Percentiles rank a stretch among this genome's conserved stretches.
phyloP scores from a whole-genome alignment of 2,888 invertebrate species.

The Oxystoma pomonae region DNA sequence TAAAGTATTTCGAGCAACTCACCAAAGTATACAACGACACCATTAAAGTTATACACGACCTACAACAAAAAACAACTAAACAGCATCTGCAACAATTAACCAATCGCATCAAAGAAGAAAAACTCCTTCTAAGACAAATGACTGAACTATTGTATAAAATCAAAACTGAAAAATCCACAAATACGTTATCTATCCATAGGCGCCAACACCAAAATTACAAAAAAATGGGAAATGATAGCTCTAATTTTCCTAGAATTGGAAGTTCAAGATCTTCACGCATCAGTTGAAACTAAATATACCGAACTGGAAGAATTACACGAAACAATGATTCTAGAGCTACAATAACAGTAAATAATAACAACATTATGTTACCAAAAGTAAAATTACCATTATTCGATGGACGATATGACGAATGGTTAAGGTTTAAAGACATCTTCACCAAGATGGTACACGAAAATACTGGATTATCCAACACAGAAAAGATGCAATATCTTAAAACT shows the following conservation, averaged over 20 bases:
- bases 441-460: constrained; percentile 1
- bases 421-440: constrained; percentile 1
- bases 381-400: constrained; percentile 2
- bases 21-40: not conserved
- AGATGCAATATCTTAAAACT: constrained; percentile 14
- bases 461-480: not conserved
- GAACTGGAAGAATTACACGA: not conserved
- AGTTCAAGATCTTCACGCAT: not conserved
- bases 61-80: not conserved
- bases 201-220: not conserved
- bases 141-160: too few species aligned
- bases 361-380: constrained; percentile 1
- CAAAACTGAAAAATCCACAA: too few species aligned
- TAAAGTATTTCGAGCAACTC: not conserved
- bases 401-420: constrained; percentile 3
- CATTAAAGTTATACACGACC: not conserved
- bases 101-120: not conserved
- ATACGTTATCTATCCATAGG: not conserved
- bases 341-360: not conserved
- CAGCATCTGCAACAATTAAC: not conserved
- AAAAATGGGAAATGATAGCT: not conserved
- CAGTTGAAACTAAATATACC: not conserved
- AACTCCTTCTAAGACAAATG: not conserved
- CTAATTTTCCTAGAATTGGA: not conserved
- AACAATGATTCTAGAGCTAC: not conserved